A percentile compares a stretch with the other conserved stretches of the same genome.
phyloP scores from a whole-genome alignment of 2,888 invertebrate species.

The Tridacna crocea region DNA sequence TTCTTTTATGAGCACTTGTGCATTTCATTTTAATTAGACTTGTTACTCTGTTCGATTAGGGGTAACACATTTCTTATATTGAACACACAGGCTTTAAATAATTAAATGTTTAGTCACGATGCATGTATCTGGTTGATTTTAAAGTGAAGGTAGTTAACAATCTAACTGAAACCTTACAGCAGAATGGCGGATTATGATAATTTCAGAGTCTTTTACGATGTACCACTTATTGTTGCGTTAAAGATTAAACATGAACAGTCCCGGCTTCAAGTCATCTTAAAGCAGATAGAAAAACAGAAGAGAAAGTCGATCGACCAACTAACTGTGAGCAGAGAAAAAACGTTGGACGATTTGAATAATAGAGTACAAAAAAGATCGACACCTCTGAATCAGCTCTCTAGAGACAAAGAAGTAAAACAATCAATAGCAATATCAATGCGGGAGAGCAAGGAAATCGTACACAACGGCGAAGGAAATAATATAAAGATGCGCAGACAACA shows the following conservation, averaged over 20 bases:
- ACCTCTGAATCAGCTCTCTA: slow-evolving; percentile 28
- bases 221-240: slow-evolving; percentile 29
- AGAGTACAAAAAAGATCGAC: slow-evolving; percentile 38
- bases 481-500: background rate
- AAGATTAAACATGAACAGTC: slow-evolving; percentile 39
- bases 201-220: slow-evolving; percentile 7
- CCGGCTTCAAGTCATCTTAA: slow-evolving; percentile 31
- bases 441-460: slow-evolving; percentile 40
- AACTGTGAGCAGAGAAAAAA: slow-evolving; percentile 34
- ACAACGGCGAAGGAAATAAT: background rate
- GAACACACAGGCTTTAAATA: too few species aligned
- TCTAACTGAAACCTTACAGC: background rate
- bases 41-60: too few species aligned
- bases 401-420: slow-evolving; percentile 27
- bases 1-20: too few species aligned
- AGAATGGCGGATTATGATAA: background rate
- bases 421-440: slow-evolving; percentile 41
- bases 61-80: too few species aligned
- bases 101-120: too few species aligned
- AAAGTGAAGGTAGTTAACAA: too few species aligned
- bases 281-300: slow-evolving; percentile 38
- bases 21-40: too few species aligned
- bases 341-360: slow-evolving; percentile 37
- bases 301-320: slow-evolving; percentile 31
- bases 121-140: too few species aligned